phyloP scores from a whole-genome alignment of 1,140 invertebrate genomes.

The Drosophila paulistorum region DNA sequence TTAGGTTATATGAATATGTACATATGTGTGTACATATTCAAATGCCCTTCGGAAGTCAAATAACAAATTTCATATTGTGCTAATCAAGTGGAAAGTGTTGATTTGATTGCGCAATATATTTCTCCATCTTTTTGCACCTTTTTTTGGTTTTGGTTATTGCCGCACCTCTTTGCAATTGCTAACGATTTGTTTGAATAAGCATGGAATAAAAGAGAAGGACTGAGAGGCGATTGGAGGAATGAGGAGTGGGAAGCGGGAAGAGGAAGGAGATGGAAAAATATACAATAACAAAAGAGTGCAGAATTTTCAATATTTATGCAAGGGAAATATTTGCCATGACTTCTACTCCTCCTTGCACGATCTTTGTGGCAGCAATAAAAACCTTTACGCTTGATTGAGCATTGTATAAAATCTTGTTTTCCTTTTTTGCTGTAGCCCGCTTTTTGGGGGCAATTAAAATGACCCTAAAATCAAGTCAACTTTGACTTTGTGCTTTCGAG shows the following conservation, averaged over 20 bases:
- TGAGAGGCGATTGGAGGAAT: no score
- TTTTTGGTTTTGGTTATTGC: background rate
- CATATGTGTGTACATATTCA: background rate
- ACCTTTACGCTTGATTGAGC: slow-evolving; percentile 70
- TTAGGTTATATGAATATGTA: slow-evolving; percentile 5
- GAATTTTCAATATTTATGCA: slow-evolving; percentile 68
- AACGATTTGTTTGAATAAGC: slow-evolving; percentile 71
- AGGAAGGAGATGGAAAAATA: slow-evolving; percentile 25
- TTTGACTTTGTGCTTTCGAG: slow-evolving; percentile 58
- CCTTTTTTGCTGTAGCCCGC: slow-evolving; percentile 22
- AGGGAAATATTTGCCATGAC: slow-evolving; percentile 64
- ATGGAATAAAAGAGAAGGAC: background rate
- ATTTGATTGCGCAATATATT: slow-evolving; percentile 49
- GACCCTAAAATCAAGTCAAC: slow-evolving; percentile 72
- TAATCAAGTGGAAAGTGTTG: slow-evolving; percentile 63
- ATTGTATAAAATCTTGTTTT: slow-evolving; percentile 64
- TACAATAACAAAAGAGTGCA: slow-evolving; percentile 25
- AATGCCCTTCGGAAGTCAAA: slow-evolving; percentile 37
- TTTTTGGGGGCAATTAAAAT: slow-evolving; percentile 62
- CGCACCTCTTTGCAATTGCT: slow-evolving; percentile 49
- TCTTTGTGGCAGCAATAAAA: slow-evolving; percentile 42
- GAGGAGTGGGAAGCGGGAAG: no score
- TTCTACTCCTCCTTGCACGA: slow-evolving; percentile 27
- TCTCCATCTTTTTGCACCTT: background rate
- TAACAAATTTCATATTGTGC: slow-evolving; percentile 51